Conservation (phyloP, 37 sponge, comb jelly and placozoan genomes). For the Halichondria panicea region DNA sequence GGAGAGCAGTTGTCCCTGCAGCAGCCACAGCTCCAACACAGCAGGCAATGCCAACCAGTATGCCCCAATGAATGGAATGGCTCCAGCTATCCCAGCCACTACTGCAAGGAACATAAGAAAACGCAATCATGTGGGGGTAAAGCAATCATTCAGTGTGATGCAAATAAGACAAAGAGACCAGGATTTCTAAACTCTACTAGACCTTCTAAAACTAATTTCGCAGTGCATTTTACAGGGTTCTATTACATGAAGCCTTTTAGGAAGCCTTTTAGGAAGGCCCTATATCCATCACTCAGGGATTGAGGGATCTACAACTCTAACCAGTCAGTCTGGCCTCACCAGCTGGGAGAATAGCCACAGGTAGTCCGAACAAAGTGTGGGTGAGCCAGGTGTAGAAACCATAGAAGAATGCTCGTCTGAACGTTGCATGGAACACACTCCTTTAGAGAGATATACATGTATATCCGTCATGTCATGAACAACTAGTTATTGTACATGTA, state of each 20-base stretch:
- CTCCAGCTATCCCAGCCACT: slow-evolving; percentile 83
- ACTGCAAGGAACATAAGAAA: slow-evolving; percentile 38
- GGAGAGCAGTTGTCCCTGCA: slow-evolving; percentile 52
- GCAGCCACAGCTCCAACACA: slow-evolving; percentile 88
- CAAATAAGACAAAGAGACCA: no score
- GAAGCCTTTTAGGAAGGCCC: no score
- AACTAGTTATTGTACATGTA: no score
- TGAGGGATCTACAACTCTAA: neutral
- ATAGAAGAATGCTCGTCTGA: slow-evolving; percentile 85
- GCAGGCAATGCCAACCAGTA: slow-evolving; percentile 94
- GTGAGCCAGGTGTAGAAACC: slow-evolving; percentile 93
- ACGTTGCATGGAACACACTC: slow-evolving; percentile 87
- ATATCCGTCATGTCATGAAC: slow-evolving; percentile 2
- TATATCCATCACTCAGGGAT: neutral
- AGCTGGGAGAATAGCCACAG: slow-evolving; percentile 86
- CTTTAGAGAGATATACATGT: slow-evolving; percentile 11
- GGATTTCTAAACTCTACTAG: no score
- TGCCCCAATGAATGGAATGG: slow-evolving; percentile 88
- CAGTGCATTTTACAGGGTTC: no score
- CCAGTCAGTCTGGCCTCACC: slow-evolving; percentile 56
- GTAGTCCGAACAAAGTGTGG: slow-evolving; percentile 80
- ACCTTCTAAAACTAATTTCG: no score
- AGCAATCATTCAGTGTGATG: no score
- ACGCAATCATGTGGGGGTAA: no score
- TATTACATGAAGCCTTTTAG: no score